Conservation (phyloP, 2,113 vertebrate species). For the Prunella himalayana region DNA sequence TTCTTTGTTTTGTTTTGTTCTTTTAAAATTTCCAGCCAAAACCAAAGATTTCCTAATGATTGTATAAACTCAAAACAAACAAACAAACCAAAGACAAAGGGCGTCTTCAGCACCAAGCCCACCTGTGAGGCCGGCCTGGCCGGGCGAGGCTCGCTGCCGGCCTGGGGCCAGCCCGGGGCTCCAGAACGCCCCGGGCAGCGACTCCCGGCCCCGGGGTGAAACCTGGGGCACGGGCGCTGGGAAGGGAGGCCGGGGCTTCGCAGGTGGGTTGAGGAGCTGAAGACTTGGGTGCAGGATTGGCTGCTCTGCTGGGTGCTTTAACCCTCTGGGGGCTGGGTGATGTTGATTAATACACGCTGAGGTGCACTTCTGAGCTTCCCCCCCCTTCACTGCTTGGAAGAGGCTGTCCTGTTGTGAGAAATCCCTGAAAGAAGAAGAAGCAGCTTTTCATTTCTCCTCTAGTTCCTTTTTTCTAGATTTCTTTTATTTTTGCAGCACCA, state of each 20-base stretch:
- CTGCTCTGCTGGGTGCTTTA: constrained; percentile 82
- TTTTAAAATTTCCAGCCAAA: constrained; percentile 85
- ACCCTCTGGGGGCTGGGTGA: constrained; percentile 82
- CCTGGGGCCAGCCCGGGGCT: background rate
- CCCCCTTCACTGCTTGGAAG: constrained; percentile 83
- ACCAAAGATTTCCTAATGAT: constrained; percentile 89
- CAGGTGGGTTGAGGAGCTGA: constrained; percentile 70
- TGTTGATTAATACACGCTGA: constrained; percentile 84
- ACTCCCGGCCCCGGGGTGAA: background rate
- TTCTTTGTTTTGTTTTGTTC: constrained; percentile 82
- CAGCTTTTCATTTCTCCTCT: constrained; percentile 63
- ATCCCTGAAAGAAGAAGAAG: constrained; percentile 59
- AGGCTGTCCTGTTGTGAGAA: constrained; percentile 72
- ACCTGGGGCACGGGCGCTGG: background rate
- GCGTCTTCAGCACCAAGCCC: constrained; percentile 68
- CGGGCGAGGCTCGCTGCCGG: background rate
- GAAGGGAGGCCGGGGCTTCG: background rate
- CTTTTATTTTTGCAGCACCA: constrained; percentile 77
- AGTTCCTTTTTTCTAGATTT: constrained; percentile 55
- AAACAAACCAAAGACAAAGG: constrained; percentile 84
- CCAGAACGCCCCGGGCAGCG: background rate
- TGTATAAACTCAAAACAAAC: constrained; percentile 88
- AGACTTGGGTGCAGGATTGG: constrained; percentile 73
- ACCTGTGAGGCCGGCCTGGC: constrained; percentile 41
- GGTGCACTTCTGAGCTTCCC: constrained; percentile 82